Evolutionary conservation across 2,888 invertebrate species (phyloP), one percentile per base, ranked within the genome.

Genomic region (Coenonympha arcania): DNA sequence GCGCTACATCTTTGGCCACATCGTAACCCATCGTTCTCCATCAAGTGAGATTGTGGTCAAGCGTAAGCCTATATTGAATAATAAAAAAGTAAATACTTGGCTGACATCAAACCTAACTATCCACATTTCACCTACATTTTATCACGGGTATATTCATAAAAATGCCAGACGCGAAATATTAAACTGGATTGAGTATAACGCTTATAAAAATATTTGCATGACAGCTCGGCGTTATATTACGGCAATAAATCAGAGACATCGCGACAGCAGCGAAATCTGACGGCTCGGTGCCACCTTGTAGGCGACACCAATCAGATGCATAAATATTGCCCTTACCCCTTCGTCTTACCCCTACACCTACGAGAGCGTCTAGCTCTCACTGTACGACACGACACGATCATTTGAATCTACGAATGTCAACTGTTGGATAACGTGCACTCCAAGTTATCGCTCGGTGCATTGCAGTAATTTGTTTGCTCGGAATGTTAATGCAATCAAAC

Each of bases 201-300:
- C 46, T 77, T 82, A 82, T 82, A 79, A 81, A 82, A 84, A 80
- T 83, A 79, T 78, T 76, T 78, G 68, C 76, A 76, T 80, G 84
- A 79, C 79, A 80, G 78, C 69, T 76, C 69, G 71, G 76, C 78
- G 76, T 76, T 82, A 83, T 84, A 86, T 84, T 84, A 77, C 75
- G 61, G 76, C 74, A 81, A 84, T 86, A 86, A 85, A 85, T 86
- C 85, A 85, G 75, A 69, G 61, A 61, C 56, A 53, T 65, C 52
- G 75, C 68, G 77, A 77, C 73, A 68, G 68, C 65, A 57, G 67
- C 57, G 64, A 62, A 57, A 56, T 61, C 66, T 68, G 65, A 64
- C 64, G 58, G 57, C 60, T 66, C 69, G 65, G 67, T 71, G 65
- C 65, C 65, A 69, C 68, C 69, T 66, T 62, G 68, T 52, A 57